Conservation (phyloP, 2,113 vertebrate species). For the Rhabdomys dilectus region DNA sequence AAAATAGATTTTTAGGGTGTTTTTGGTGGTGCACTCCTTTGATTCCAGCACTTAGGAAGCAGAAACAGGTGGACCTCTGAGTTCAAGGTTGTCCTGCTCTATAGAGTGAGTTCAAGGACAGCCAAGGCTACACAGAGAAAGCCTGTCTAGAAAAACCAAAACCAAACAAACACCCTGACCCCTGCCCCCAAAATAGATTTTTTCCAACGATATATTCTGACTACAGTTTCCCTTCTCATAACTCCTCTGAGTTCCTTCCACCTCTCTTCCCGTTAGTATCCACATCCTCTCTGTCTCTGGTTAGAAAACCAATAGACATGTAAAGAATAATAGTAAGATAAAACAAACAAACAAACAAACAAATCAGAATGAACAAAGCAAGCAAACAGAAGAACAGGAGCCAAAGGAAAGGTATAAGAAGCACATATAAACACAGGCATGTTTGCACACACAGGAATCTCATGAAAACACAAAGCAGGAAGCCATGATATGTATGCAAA, state of each 20-base stretch:
- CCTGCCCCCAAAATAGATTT: background rate
- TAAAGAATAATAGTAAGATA: no score
- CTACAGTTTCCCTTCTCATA: background rate
- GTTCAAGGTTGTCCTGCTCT: background rate
- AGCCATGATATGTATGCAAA: no score
- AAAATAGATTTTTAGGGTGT: background rate
- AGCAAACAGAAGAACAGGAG: no score
- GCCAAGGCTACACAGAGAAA: background rate
- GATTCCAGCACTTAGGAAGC: background rate
- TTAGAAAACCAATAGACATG: background rate
- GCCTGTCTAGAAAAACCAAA: background rate
- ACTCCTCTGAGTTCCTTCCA: background rate
- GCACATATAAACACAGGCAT: no score
- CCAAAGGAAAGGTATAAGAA: no score
- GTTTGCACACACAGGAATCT: no score
- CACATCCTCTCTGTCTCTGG: background rate
- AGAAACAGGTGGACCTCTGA: background rate
- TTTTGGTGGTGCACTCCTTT: fast-evolving
- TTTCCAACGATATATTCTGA: background rate
- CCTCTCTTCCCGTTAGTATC: background rate
- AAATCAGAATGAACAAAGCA: no score
- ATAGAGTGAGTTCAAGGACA: background rate
- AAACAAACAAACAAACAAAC: no score
- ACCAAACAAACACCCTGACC: background rate
- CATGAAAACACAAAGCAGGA: no score